Conservation (phyloP, 2,113 vertebrate species). For the Ophthalmolycus amberensis region DNA sequence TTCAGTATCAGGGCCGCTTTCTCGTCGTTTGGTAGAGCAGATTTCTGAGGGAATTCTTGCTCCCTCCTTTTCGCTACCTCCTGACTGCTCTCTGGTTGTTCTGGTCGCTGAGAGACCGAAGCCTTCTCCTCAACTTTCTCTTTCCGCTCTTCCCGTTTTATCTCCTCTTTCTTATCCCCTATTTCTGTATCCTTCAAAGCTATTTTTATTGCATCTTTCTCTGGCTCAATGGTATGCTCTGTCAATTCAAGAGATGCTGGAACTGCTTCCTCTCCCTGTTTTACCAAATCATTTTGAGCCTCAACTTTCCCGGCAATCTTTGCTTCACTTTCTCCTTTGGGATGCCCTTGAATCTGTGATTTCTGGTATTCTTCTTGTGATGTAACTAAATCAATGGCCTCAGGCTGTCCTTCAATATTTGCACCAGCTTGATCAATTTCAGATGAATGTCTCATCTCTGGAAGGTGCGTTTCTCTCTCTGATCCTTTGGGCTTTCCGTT, state of each 20-base stretch:
- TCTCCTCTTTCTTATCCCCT: constrained; percentile 21
- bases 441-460: constrained; percentile 29
- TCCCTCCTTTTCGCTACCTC: constrained; percentile 51
- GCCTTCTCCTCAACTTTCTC: constrained; percentile 19
- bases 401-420: not conserved
- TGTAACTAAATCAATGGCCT: not conserved
- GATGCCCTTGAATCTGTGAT: not conserved
- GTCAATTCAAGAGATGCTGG: not conserved
- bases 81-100: constrained; percentile 27
- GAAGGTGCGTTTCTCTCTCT: constrained; percentile 38
- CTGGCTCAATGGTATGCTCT: constrained; percentile 4
- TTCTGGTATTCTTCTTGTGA: constrained; percentile 16
- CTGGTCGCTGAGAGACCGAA: constrained; percentile 33
- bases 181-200: constrained; percentile 10
- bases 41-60: constrained; percentile 57
- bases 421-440: constrained; percentile 12
- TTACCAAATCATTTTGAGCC: constrained; percentile 11
- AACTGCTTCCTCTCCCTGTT: constrained; percentile 15
- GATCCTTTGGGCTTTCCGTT: constrained; percentile 66
- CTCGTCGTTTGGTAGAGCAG: constrained; percentile 61
- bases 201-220: not conserved
- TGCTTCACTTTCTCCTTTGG: not conserved
- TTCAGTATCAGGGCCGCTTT: constrained; percentile 80
- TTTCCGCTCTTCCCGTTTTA: constrained; percentile 24
- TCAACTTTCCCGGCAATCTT: constrained; percentile 12